A percentile compares a stretch with the other conserved stretches of the same genome.
These are phyloP conservation scores for Neodiprion lecontei DNA, from an alignment of 1,140 invertebrate genomes.

Conservation along the genomic window DNA sequence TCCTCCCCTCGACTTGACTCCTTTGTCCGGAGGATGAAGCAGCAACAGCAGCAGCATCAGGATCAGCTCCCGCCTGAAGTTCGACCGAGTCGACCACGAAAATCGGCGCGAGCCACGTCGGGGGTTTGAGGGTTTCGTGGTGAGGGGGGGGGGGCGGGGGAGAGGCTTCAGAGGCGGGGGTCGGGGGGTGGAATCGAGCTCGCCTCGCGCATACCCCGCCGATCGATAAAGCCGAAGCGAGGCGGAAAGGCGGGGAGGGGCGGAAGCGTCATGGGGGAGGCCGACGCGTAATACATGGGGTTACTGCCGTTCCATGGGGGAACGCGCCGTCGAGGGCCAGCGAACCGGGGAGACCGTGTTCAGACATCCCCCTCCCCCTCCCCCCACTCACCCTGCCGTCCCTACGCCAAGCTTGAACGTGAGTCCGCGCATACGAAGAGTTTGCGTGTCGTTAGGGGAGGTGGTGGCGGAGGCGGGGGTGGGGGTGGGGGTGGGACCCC, in stretches of 20 bases:
- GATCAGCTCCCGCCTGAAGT: neutral
- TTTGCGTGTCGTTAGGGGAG: too few relatives aligned
- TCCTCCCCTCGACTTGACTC: neutral
- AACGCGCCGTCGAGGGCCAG: neutral
- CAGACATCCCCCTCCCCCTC: constrained; percentile 18
- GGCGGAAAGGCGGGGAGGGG: constrained; percentile 5
- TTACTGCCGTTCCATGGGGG: constrained; percentile 27
- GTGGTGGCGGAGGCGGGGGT: neutral
- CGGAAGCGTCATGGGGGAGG: constrained; percentile 46
- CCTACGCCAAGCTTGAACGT: constrained; percentile 30
- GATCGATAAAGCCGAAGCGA: neutral
- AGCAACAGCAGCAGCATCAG: neutral
- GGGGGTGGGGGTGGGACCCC: constrained; percentile 19
- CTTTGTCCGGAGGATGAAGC: neutral
- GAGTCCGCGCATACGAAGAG: too few relatives aligned
- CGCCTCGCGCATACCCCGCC: neutral
- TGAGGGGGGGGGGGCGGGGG: neutral
- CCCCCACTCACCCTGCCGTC: constrained; percentile 28
- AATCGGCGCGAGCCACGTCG: neutral
- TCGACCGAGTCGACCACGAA: neutral
- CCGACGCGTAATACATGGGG: constrained; percentile 42
- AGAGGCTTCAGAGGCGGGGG: neutral
- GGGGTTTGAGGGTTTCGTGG: neutral
- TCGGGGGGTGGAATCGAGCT: neutral
- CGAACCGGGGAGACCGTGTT: neutral